Conservation (phyloP, 2,888 invertebrate genomes). For the Phalangium opilio region DNA sequence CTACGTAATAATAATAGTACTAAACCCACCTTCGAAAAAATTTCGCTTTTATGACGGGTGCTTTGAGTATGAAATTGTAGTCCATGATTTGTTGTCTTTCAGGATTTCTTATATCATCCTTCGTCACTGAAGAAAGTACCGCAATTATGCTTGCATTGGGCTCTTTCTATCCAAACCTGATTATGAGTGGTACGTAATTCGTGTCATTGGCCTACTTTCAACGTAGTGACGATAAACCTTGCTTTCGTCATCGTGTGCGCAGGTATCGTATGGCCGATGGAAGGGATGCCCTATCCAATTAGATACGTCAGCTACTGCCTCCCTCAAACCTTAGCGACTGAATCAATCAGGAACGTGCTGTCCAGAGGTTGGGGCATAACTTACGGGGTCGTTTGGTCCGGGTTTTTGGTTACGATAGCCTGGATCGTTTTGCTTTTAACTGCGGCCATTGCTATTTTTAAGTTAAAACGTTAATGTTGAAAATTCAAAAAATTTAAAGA, state of each 20-base stretch:
- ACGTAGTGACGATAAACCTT: not conserved
- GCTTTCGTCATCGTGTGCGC: constrained; percentile 15
- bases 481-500: no score
- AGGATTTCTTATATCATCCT: constrained; percentile 20
- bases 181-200: constrained; percentile 59
- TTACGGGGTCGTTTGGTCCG: constrained; percentile 52
- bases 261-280: constrained; percentile 93
- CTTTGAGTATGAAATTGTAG: no score
- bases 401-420: constrained; percentile 54
- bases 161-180: constrained; percentile 82
- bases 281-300: constrained; percentile 77
- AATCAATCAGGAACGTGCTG: constrained; percentile 56
- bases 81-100: not conserved
- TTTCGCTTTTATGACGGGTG: no score
- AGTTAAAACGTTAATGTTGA: constrained; percentile 2
- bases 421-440: constrained; percentile 47
- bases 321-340: constrained; percentile 65
- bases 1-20: no score
- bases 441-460: constrained; percentile 10
- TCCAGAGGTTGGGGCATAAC: constrained; percentile 55
- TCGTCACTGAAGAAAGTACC: constrained; percentile 19
- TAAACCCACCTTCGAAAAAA: no score
- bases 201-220: no score
- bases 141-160: constrained; percentile 48
- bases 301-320: constrained; percentile 51